Evolutionary conservation across 2,797 vertebrate species (phyloP), one percentile per base, ranked within the genome.

Genomic region (Mormyrops attenuatus): DNA sequence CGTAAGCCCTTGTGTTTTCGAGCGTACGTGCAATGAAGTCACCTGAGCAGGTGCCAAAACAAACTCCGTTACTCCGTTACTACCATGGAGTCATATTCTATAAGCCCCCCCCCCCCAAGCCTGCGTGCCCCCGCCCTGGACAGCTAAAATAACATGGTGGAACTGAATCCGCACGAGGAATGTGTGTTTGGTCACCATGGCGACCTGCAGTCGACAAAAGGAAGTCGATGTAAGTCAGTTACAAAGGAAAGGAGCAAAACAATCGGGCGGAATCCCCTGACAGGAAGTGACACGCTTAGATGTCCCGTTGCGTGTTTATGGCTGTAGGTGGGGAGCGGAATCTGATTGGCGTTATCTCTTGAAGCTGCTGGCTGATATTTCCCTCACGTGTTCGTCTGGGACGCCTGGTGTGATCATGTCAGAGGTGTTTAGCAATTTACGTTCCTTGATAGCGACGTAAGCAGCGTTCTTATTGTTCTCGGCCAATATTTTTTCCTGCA

Each of bases 201-300:
- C 3, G 34, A 89, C 89, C 86, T 80, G 66, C 20, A 17, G 20
- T 63, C 88, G 87, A 77, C 87, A 92, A 91, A 89, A 66, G 89
- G 89, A 92, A 85, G 89, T 89, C 89, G 77, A 89, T 91, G 90
- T 91, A 89, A 90, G 90, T 88, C 52, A 8, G 13, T 77, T 84
- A 77, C 26, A 88, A 87, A 88, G 85, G 88, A 88, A 90, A 2
- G n/a, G 55, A 82, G 5, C 52, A 85, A 82, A 50, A 82, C 90
- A 69, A 89, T 85, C 22, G 49, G 44, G 69, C 5, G 77, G 73
- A 85, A 87, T 87, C 60, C 50, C 88, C 44, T 53, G 44, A 86
- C 84, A 90, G 88, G 84, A 90, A 89, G 87, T 89, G n/a, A 87
- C 85, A 82, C 22, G 77, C 90, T 87, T 89, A 22, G 38, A 87